phyloP scores from a whole-genome alignment of 37 sponge, comb jelly and placozoan species.

The Ianthella basta region DNA sequence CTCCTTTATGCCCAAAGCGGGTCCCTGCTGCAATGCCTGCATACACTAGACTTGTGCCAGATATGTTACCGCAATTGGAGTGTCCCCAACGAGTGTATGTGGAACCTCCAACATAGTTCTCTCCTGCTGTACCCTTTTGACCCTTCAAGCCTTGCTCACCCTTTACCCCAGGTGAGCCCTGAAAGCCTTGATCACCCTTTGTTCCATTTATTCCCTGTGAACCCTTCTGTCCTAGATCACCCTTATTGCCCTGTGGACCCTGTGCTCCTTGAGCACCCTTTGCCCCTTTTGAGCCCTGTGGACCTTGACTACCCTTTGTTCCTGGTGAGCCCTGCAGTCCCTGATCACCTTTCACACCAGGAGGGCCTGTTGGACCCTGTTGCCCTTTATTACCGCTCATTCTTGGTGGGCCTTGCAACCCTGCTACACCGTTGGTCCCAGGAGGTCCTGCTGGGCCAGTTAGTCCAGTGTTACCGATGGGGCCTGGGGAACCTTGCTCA shows the following conservation, averaged over 20 bases:
- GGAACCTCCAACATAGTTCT: neutral
- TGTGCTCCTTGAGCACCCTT: neutral
- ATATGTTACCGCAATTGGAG: neutral
- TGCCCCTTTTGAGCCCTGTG: neutral
- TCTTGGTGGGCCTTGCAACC: neutral
- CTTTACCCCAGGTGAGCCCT: neutral
- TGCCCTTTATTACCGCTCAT: too few relatives aligned
- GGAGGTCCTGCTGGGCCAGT: too few relatives aligned
- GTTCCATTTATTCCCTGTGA: neutral
- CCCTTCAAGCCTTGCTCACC: constrained; percentile 23
- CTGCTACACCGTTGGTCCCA: too few relatives aligned
- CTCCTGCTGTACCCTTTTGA: neutral
- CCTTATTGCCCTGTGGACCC: neutral
- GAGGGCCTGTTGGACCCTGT: neutral
- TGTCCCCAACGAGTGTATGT: neutral
- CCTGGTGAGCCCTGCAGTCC: constrained; percentile 4
- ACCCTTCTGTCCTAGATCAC: constrained; percentile 14
- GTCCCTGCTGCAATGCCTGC: neutral
- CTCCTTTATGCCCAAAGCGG: neutral
- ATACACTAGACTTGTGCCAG: neutral
- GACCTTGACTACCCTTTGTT: constrained; percentile 6
- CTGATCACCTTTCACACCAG: neutral
- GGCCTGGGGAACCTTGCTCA: neutral
- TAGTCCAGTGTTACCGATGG: too few relatives aligned
- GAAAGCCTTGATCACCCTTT: neutral